These are phyloP conservation scores for Fistularia commersonii DNA, from an alignment of 2,797 vertebrate genomes.

Conservation along the genomic window DNA sequence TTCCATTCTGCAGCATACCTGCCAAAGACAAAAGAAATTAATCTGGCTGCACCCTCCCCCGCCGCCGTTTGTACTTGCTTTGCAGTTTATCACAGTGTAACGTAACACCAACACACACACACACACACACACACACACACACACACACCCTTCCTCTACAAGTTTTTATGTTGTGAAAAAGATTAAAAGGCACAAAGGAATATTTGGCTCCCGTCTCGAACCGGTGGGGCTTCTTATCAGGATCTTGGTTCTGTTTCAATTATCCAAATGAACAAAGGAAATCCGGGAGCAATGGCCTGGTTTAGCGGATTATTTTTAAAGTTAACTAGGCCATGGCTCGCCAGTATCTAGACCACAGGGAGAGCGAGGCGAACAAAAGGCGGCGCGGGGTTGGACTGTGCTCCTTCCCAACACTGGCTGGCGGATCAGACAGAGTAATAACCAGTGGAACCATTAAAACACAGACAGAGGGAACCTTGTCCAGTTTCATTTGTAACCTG, in stretches of 20 bases:
- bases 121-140: background rate
- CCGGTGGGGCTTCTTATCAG: conserved; percentile 39
- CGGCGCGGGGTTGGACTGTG: conserved; percentile 22
- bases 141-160: background rate
- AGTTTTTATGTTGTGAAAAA: background rate
- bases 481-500: too few relatives aligned
- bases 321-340: conserved; percentile 69
- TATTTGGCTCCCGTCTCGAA: conserved; percentile 22
- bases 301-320: conserved; percentile 73
- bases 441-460: conserved; percentile 8
- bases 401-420: conserved; percentile 36
- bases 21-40: conserved; percentile 27
- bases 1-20: conserved; percentile 98
- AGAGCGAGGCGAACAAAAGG: conserved; percentile 40
- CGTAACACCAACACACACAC: conserved; percentile 1
- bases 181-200: conserved; percentile 30
- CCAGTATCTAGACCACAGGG: conserved; percentile 57
- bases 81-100: conserved; percentile 1
- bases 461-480: background rate
- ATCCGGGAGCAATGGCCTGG: conserved; percentile 67
- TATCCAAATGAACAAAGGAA: conserved; percentile 65
- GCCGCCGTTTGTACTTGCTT: background rate
- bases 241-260: conserved; percentile 51
- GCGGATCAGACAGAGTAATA: conserved; percentile 28
- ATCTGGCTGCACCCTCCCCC: background rate